These are phyloP conservation scores for Agapornis roseicollis DNA, from an alignment of 2,113 vertebrate genomes.

Conservation along the genomic window DNA sequence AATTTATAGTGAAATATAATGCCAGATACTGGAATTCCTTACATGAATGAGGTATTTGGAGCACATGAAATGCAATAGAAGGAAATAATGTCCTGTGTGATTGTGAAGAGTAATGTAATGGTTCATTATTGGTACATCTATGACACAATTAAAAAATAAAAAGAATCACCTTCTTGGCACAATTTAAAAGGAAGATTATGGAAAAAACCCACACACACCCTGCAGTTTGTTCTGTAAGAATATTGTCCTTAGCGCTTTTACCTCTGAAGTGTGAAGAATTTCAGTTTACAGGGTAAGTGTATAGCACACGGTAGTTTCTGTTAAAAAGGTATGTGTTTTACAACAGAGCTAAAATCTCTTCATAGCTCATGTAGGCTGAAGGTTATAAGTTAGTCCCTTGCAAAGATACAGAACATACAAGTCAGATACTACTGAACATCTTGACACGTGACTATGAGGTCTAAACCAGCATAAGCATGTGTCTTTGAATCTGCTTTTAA, in stretches of 20 bases:
- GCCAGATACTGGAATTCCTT: not conserved
- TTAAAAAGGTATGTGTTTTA: not conserved
- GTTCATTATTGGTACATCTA: not conserved
- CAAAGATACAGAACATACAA: not conserved
- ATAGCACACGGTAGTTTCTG: not conserved
- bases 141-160: not conserved
- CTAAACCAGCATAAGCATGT: not conserved
- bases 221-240: not conserved
- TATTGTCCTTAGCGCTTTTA: not conserved
- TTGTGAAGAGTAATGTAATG: not conserved
- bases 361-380: not conserved
- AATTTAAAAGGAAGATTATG: not conserved
- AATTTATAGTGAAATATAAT: not conserved
- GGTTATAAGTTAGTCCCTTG: not conserved
- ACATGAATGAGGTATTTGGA: not conserved
- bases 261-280: not conserved
- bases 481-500: not conserved
- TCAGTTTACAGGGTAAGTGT: not conserved
- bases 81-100: not conserved
- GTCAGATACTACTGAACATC: not conserved
- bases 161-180: not conserved
- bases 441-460: not conserved
- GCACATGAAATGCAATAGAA: not conserved
- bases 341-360: not conserved
- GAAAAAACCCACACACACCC: rapidly evolving